Conservation (phyloP, 1,140 invertebrate species). For the Bombus huntii region DNA sequence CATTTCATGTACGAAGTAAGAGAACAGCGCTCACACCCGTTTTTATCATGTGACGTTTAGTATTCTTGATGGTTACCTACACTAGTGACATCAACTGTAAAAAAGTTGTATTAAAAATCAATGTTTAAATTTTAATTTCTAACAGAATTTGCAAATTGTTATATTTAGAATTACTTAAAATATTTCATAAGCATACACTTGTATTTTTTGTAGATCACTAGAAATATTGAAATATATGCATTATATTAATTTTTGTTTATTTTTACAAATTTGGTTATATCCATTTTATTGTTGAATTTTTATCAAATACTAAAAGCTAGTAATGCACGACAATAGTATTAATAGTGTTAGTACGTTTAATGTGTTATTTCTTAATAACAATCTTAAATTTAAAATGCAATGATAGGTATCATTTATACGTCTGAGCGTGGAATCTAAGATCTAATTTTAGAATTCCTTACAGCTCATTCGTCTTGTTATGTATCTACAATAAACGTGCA, state of each 20-base stretch:
- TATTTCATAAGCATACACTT: neutral
- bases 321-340: neutral
- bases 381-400: constrained; percentile 5
- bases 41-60: constrained; percentile 74
- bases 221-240: neutral
- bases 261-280: neutral
- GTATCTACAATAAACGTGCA: constrained; percentile 16
- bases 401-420: neutral
- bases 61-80: constrained; percentile 17
- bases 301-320: neutral
- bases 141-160: neutral
- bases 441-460: constrained; percentile 65
- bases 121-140: constrained; percentile 17
- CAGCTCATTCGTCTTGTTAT: constrained; percentile 40
- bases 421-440: neutral
- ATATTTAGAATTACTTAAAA: neutral
- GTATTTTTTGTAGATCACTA: too few species aligned
- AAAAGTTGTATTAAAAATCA: constrained; percentile 20
- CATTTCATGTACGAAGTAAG: constrained; percentile 17
- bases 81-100: constrained; percentile 39
- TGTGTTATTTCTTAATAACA: neutral
- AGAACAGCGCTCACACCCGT: constrained; percentile 65
- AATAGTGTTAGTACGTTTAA: neutral
- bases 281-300: neutral
- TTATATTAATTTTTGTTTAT: neutral